phyloP scores from a whole-genome alignment of 2,113 vertebrate species.

The Sigmodon hispidus region DNA sequence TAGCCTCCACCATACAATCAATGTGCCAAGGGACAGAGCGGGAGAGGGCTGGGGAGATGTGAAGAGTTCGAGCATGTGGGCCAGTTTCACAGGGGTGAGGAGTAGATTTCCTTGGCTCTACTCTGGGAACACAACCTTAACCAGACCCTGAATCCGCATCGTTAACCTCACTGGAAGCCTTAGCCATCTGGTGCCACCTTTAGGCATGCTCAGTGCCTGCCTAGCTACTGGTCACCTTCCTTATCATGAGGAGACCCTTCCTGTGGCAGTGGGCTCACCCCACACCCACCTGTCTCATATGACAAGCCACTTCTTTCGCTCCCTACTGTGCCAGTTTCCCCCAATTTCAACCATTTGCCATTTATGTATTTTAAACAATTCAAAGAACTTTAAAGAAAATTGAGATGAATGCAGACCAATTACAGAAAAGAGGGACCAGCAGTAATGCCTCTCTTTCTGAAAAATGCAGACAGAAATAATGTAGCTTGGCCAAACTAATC shows the following conservation, averaged over 20 bases:
- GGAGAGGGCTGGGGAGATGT: accelerated
- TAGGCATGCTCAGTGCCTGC: accelerated
- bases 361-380: conserved; percentile 69
- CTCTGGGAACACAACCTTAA: not conserved
- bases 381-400: conserved; percentile 61
- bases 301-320: accelerated
- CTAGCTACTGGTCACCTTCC: accelerated
- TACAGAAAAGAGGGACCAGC: conserved; percentile 49
- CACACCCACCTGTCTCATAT: accelerated
- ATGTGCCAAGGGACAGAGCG: accelerated
- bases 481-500: conserved; percentile 9
- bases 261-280: accelerated
- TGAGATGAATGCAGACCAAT: conserved; percentile 55
- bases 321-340: not conserved
- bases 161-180: not conserved
- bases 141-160: not conserved
- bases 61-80: accelerated
- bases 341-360: conserved; percentile 51
- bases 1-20: accelerated
- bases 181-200: not conserved
- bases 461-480: not conserved
- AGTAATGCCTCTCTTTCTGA: not conserved
- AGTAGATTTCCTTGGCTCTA: no score
- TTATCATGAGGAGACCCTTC: no score
- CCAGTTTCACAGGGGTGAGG: not conserved